These are phyloP conservation scores for Melanaphis sacchari DNA, from an alignment of 1,140 invertebrate genomes.

Conservation along the genomic window DNA sequence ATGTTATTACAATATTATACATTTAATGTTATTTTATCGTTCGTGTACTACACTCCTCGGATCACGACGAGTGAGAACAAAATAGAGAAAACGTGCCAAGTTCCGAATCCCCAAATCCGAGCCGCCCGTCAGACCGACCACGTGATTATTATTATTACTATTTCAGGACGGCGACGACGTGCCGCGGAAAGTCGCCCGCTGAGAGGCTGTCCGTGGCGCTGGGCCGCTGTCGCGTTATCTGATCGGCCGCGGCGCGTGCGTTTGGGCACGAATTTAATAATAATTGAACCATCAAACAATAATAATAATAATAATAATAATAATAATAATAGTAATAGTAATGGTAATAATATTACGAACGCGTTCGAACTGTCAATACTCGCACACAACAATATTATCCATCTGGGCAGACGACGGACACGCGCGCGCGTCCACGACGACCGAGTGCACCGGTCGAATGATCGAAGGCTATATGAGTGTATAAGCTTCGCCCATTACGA, in stretches of 20 bases:
- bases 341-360: not conserved
- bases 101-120: not conserved
- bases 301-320: constrained; percentile 18
- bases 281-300: constrained; percentile 52
- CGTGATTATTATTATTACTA: not conserved
- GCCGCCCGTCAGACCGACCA: not conserved
- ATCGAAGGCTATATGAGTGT: not conserved
- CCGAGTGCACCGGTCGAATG: not conserved
- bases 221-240: constrained; percentile 11
- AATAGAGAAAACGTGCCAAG: not conserved
- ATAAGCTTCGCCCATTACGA: not conserved
- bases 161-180: constrained; percentile 1
- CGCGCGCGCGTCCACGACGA: not conserved
- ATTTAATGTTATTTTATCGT: too few relatives aligned
- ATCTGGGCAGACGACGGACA: not conserved
- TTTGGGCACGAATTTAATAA: constrained; percentile 49
- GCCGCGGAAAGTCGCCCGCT: constrained; percentile 55
- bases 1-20: not conserved
- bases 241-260: constrained; percentile 9
- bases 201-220: constrained; percentile 40
- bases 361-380: constrained; percentile 5
- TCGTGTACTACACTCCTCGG: not conserved
- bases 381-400: not conserved
- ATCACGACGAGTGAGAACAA: not conserved
- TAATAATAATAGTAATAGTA: not conserved